phyloP scores from a whole-genome alignment of 1,140 invertebrate genomes.

The Brachystomella parvula region DNA sequence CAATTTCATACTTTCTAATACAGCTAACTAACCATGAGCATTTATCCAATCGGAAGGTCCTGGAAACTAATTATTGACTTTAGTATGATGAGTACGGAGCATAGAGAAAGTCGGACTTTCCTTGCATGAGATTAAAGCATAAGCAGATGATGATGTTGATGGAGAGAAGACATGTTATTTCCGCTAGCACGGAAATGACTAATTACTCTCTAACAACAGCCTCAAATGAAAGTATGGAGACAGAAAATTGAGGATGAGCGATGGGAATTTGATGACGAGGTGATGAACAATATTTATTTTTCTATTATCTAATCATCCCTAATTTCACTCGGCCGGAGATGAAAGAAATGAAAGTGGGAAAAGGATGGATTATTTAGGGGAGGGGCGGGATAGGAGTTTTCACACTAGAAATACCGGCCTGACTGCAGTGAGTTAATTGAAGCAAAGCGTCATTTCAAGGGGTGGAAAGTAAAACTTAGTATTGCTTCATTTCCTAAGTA shows the following conservation, averaged over 20 bases:
- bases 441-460: no score
- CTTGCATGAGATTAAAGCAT: no score
- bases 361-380: not conserved
- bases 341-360: not conserved
- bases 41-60: no score
- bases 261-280: constrained; percentile 11
- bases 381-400: not conserved
- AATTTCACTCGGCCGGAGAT: constrained; percentile 1
- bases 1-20: no score
- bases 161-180: not conserved
- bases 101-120: no score
- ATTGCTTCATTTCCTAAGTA: not conserved
- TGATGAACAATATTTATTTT: constrained; percentile 12
- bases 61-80: no score
- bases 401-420: no score
- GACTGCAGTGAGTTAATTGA: no score
- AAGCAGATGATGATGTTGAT: not conserved
- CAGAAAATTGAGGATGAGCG: constrained; percentile 2
- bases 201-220: constrained; percentile 4
- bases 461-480: no score
- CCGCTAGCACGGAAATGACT: constrained; percentile 2
- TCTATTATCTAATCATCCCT: not conserved
- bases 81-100: no score
- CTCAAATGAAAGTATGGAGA: no score
- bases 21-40: no score